phyloP scores from a whole-genome alignment of 2,113 vertebrate species.

The Philantomba maxwellii region DNA sequence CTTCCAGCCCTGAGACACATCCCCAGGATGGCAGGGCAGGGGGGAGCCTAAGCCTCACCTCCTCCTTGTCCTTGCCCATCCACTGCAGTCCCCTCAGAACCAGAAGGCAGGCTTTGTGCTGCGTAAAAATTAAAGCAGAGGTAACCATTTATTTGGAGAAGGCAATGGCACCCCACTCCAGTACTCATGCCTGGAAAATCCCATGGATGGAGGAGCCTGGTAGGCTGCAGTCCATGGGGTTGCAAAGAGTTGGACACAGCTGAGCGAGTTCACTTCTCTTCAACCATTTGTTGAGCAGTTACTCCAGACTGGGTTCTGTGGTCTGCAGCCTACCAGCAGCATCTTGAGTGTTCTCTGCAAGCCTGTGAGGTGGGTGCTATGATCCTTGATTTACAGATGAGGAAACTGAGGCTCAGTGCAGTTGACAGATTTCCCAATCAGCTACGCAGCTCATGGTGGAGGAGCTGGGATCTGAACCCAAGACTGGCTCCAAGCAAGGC shows the following conservation, averaged over 20 bases:
- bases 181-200: background rate
- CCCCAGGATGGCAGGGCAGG: background rate
- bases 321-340: background rate
- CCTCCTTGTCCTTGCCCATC: background rate
- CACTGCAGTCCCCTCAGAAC: background rate
- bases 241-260: background rate
- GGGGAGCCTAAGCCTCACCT: background rate
- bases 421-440: background rate
- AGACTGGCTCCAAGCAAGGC: background rate
- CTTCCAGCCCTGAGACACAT: accelerated
- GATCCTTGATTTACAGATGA: background rate
- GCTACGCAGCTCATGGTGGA: background rate
- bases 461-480: background rate
- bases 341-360: background rate
- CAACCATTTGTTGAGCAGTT: background rate
- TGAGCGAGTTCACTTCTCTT: background rate
- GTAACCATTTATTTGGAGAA: background rate
- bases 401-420: background rate
- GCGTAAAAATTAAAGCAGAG: background rate
- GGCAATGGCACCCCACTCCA: background rate
- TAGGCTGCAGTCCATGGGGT: background rate
- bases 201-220: background rate
- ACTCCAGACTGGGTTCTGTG: background rate
- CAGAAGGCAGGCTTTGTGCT: background rate
- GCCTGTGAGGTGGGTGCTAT: background rate